Percentiles rank a stretch among this genome's conserved stretches.
These are phyloP conservation scores for Zele albiditarsus DNA, from an alignment of 2,888 invertebrate species.

Conservation along the genomic window DNA sequence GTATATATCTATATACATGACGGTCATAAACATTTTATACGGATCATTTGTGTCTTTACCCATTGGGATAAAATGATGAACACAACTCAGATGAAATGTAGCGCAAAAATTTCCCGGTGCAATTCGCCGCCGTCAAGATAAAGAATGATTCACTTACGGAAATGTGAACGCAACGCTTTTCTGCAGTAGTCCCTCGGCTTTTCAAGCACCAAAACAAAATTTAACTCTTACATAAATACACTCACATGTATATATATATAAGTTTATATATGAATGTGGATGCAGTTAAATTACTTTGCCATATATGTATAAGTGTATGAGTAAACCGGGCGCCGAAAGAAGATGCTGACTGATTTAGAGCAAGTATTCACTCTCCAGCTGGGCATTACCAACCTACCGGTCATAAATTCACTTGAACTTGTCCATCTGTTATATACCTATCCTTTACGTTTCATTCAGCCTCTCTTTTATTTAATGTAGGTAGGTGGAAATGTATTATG, in stretches of 20 bases:
- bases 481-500: neutral
- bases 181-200: conserved; percentile 21
- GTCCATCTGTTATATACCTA: conserved; percentile 36
- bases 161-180: conserved; percentile 28
- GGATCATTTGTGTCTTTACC: conserved; percentile 30
- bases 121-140: conserved; percentile 29
- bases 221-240: neutral
- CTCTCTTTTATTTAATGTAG: conserved; percentile 11
- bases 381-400: neutral
- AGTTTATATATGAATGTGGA: conserved; percentile 1
- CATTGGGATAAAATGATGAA: conserved; percentile 24
- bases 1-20: neutral
- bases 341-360: conserved; percentile 33
- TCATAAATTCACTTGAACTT: conserved; percentile 39
- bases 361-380: conserved; percentile 9
- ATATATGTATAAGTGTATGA: neutral
- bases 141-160: conserved; percentile 29
- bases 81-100: conserved; percentile 28
- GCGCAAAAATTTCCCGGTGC: conserved; percentile 26
- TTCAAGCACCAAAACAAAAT: neutral
- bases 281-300: conserved; percentile 11
- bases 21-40: conserved; percentile 19
- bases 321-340: conserved; percentile 15
- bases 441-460: neutral
- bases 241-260: neutral